phyloP scores from a whole-genome alignment of 2,888 invertebrate genomes.

The Phytoseiulus persimilis region DNA sequence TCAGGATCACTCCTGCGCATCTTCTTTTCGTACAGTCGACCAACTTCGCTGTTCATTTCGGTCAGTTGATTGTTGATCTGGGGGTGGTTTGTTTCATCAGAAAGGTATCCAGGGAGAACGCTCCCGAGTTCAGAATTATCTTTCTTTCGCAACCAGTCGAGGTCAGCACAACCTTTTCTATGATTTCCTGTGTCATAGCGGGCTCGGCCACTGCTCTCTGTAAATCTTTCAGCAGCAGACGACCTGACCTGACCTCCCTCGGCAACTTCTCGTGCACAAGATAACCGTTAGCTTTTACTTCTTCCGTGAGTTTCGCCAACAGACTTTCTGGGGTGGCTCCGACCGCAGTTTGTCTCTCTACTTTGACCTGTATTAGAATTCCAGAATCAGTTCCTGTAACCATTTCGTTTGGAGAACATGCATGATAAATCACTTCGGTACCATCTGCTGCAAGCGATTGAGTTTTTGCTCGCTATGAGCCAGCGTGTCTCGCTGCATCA shows the following conservation, averaged over 20 bases:
- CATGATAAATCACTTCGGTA: too few species aligned
- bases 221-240: conserved; percentile 62
- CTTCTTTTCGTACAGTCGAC: conserved; percentile 63
- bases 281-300: conserved; percentile 65
- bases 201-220: conserved; percentile 61
- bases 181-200: conserved; percentile 60
- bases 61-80: conserved; percentile 51
- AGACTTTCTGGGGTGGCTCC: conserved; percentile 59
- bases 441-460: conserved; percentile 30
- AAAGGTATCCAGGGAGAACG: not conserved
- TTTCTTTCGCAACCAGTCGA: too few species aligned
- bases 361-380: not conserved
- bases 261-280: conserved; percentile 70
- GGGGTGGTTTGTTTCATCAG: not conserved
- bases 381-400: too few species aligned
- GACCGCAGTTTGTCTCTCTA: conserved; percentile 54
- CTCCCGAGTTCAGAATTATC: too few species aligned
- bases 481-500: conserved; percentile 56
- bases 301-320: conserved; percentile 65
- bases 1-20: conserved; percentile 62
- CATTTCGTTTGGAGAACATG: too few species aligned
- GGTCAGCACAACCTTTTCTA: conserved; percentile 56
- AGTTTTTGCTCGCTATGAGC: conserved; percentile 41
- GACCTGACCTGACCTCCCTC: conserved; percentile 60
- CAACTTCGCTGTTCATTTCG: conserved; percentile 58